Evolutionary conservation across 2,113 vertebrate species (phyloP), one percentile per base, ranked within the genome.

Genomic region (Brachirus orientalis): DNA sequence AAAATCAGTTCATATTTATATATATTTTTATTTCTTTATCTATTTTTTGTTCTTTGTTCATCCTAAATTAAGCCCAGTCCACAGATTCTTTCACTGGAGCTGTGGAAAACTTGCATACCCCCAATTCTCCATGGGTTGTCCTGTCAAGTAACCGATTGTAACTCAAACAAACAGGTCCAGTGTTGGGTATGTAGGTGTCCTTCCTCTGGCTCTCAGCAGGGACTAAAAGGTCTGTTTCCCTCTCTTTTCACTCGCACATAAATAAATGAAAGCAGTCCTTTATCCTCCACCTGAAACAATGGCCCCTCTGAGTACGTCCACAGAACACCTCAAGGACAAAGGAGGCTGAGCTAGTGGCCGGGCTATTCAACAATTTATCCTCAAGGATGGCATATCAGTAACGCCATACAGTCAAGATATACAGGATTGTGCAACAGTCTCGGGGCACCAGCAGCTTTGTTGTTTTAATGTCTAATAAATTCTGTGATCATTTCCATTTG

Each of bases 281-380:
- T 79, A 79, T 88, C 66, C 77, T 69, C n/a, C 1, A 60, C 41
- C 75, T 57, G 62, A 77, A 79, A 90, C 84, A 84, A 90, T 67
- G 60, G 59, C 36, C 61, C 17, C 54, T 54, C 65, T 84, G 77
- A 66, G 80, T 52, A 18, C 41, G 7, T 75, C 74, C 57, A 85
- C 46, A 62, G 56, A 85, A 55, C 69, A 64, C 10, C 63, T 81
- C 71, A 85, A 81, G 79, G 85, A 72, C 73, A 53, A 14, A 72
- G 58, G 47, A 56, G 62, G n/a, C 52, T 10, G 51, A 59, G 57
- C 20, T 38, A 33, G 44, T 12, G 59, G 59, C 48, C 64, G 37
- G 44, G 54, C 68, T 62, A 51, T 61, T 88, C 72, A 70, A 64
- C 57, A n/a, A 37, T 83, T 53, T 62, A 80, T 75, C 58, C 79